Evolutionary conservation across 2,113 vertebrate species (phyloP), one percentile per base, ranked within the genome.

Genomic region (Cygnus atratus): DNA sequence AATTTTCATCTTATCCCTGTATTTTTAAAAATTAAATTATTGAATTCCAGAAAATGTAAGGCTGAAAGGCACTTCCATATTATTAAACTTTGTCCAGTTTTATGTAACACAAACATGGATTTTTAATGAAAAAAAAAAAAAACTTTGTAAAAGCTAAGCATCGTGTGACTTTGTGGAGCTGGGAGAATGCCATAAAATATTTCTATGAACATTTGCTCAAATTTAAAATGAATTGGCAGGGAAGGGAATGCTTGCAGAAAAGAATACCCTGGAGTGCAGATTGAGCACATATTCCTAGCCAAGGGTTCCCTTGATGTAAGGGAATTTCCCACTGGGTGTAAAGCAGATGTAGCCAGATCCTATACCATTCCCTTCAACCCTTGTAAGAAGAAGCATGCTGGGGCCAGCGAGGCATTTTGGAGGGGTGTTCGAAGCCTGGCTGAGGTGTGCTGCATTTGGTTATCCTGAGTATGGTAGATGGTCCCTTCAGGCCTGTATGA

Each of bases 221-320:
- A 92, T 92, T 88, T 96, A 97, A 97, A 96, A 95, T 87, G 95
- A 96, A 87, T 89, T 96, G 93, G 83, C 95, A 97, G 90, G 92
- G 75, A 95, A 92, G 86, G 86, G 73, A 96, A 50, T 3, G 35
- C 80, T 92, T 93, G 90, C 90, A 93, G 91, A 92, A 93, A 87
- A 72, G 35, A 66, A 77, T 88, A 73, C 77, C 93, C 90, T 35
- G 73, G 44, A 78, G 90, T 95, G 62, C 58, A 78, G 52, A 87
- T 84, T 88, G 95, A 90, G 85, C 81, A 44, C 76, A n/a, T 75
- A 39, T 88, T 93, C 55, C 20, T 88, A 62, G 94, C 90, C 78
- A 63, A 74, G 75, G 75, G 90, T 93, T 96, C 84, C 66, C 70
- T 22, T 52, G 61, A 29, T 88, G 73, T 54, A 62, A 44, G 54